phyloP scores from a whole-genome alignment of 2,113 vertebrate species.

The Rhizomys pruinosus region DNA sequence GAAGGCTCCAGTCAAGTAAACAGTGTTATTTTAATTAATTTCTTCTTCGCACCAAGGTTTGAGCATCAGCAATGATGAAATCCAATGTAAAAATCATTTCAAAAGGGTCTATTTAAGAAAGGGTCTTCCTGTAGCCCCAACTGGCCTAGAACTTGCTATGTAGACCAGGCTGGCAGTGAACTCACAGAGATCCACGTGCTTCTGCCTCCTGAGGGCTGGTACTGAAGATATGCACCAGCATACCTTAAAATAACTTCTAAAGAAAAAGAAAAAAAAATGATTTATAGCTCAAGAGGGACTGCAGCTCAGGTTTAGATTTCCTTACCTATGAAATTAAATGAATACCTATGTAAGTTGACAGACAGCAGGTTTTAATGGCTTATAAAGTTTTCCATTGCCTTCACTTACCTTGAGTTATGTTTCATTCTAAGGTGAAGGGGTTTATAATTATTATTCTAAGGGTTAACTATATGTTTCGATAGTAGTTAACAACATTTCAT shows the following conservation, averaged over 20 bases:
- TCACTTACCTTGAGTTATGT: background rate
- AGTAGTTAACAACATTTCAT: background rate
- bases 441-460: slow-evolving; percentile 35
- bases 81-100: background rate
- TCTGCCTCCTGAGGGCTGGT: no score
- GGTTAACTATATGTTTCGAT: slow-evolving; percentile 16
- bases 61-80: background rate
- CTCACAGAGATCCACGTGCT: no score
- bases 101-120: no score
- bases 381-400: background rate
- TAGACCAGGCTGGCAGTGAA: no score
- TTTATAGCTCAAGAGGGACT: background rate
- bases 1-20: background rate
- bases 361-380: background rate
- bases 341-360: background rate
- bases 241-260: background rate
- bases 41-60: background rate
- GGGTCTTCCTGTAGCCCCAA: no score
- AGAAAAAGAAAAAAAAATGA: background rate
- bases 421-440: background rate
- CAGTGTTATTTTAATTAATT: background rate
- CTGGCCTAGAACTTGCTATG: no score
- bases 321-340: background rate
- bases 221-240: no score
- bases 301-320: background rate